These are phyloP conservation scores for Erethizon dorsatum DNA, from an alignment of 2,797 vertebrate species.

Conservation along the genomic window DNA sequence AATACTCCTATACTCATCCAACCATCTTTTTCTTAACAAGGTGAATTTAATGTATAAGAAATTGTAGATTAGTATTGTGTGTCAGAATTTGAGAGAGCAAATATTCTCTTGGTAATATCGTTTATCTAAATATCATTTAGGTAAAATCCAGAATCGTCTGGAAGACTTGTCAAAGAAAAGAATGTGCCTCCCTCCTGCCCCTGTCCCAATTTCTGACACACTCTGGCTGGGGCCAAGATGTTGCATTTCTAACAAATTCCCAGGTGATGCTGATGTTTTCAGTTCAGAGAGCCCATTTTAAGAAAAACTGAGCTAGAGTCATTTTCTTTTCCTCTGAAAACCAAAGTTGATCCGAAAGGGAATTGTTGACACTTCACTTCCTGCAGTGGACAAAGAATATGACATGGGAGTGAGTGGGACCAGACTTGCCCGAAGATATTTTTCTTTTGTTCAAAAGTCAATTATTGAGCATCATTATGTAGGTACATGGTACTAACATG, in stretches of 20 bases:
- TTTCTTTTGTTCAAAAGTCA: neutral
- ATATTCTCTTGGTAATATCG: neutral
- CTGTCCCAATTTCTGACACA: neutral
- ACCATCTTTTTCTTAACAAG: neutral
- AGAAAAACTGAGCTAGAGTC: neutral
- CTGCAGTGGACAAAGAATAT: neutral
- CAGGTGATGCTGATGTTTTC: neutral
- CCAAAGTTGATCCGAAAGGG: neutral
- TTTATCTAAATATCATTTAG: neutral
- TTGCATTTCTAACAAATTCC: neutral
- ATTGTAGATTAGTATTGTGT: neutral
- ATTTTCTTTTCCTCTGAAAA: conserved; percentile 34
- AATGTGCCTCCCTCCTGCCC: neutral
- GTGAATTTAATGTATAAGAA: neutral
- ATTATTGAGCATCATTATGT: neutral
- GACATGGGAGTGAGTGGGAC: neutral
- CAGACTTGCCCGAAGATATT: neutral
- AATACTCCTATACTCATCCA: neutral
- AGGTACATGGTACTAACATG: neutral
- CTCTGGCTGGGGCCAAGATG: neutral
- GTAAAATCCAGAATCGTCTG: neutral
- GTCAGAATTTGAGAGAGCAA: neutral
- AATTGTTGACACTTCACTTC: neutral
- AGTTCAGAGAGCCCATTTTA: neutral
- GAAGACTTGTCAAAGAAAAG: neutral